Percentiles rank a stretch among this genome's conserved stretches.
Conservation (phyloP, 2,797 vertebrate genomes). For the Hipposideros larvatus region DNA sequence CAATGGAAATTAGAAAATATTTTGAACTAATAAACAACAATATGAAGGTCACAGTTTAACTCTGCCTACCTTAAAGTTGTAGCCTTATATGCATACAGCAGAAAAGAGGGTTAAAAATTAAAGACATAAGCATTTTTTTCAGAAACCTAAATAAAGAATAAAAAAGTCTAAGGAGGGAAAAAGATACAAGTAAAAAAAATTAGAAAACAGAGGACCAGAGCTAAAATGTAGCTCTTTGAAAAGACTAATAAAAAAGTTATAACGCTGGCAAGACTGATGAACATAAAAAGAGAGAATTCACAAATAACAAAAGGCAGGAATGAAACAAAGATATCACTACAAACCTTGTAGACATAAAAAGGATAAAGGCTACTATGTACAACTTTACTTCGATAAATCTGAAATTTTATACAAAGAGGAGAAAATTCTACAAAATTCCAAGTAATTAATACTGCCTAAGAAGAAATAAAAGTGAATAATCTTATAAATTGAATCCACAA, state of each 20-base stretch:
- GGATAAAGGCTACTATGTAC: background rate
- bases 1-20: slow-evolving; percentile 39
- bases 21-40: slow-evolving; percentile 25
- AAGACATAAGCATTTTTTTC: background rate
- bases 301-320: background rate
- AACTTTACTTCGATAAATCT: background rate
- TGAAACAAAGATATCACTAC: background rate
- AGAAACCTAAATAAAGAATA: background rate
- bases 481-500: slow-evolving; percentile 9
- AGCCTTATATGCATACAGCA: background rate
- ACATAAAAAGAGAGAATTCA: background rate
- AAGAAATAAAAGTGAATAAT: slow-evolving; percentile 29
- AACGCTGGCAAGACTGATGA: background rate
- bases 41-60: slow-evolving; percentile 18
- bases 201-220: background rate
- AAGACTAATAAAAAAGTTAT: background rate
- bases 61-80: slow-evolving; percentile 28
- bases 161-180: background rate
- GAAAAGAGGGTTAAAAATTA: slow-evolving; percentile 52
- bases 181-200: slow-evolving; percentile 7
- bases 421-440: slow-evolving; percentile 41
- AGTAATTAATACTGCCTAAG: background rate
- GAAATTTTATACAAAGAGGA: slow-evolving; percentile 18
- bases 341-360: background rate
- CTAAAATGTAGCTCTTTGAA: slow-evolving; percentile 21